A percentile compares a stretch with the other conserved stretches of the same genome.
phyloP scores from a whole-genome alignment of 2,888 invertebrate genomes.

The Eurytoma californica region DNA sequence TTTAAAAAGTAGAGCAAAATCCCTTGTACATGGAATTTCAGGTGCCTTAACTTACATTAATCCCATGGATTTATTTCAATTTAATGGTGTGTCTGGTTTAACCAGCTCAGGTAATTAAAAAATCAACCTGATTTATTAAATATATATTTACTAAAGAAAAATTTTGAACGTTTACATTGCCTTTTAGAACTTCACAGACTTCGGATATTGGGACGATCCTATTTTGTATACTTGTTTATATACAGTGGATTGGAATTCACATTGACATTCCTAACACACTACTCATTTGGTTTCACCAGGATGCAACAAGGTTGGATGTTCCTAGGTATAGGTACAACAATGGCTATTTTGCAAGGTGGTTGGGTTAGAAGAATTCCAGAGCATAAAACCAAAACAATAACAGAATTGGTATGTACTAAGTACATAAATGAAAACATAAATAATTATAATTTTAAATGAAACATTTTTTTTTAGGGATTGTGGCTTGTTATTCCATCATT shows the following conservation, averaged over 20 bases:
- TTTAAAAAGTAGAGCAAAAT: slow-evolving; percentile 82
- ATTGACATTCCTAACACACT: slow-evolving; percentile 95
- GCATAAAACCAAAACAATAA: slow-evolving; percentile 83
- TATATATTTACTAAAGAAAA: slow-evolving; percentile 53
- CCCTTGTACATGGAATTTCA: slow-evolving; percentile 81
- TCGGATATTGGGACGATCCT: slow-evolving; percentile 83
- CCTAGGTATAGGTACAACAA: slow-evolving; percentile 91
- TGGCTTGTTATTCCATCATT: slow-evolving; percentile 91
- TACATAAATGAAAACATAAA: background rate
- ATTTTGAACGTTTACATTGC: slow-evolving; percentile 63
- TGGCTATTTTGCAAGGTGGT: slow-evolving; percentile 93
- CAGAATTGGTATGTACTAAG: slow-evolving; percentile 77
- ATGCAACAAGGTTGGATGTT: slow-evolving; percentile 99
- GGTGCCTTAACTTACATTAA: slow-evolving; percentile 82
- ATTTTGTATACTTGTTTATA: slow-evolving; percentile 94
- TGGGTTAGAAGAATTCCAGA: slow-evolving; percentile 88
- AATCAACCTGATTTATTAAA: slow-evolving; percentile 63
- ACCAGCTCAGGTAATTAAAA: slow-evolving; percentile 68
- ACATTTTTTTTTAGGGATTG: slow-evolving; percentile 79
- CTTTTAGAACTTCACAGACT: slow-evolving; percentile 81
- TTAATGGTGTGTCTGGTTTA: slow-evolving; percentile 76
- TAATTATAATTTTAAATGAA: slow-evolving; percentile 5
- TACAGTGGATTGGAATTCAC: slow-evolving; percentile 99
- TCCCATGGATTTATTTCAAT: slow-evolving; percentile 78
- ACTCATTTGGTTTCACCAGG: slow-evolving; percentile 91